These are phyloP conservation scores for Nothocercus julius DNA, from an alignment of 2,113 vertebrate species.

Conservation along the genomic window DNA sequence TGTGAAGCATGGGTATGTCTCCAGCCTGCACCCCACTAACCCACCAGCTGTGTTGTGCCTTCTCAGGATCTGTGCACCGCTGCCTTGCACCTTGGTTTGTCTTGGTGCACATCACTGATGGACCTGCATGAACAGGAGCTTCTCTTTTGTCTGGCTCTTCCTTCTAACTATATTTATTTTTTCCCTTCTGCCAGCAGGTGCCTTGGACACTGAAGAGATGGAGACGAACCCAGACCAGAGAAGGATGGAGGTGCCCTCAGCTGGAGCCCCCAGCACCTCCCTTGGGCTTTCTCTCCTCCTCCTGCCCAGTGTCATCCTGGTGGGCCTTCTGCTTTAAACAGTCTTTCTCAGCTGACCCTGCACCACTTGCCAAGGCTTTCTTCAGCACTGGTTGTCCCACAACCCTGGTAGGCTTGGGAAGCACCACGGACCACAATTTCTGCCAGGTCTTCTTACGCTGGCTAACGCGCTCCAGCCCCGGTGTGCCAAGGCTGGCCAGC, in stretches of 20 bases:
- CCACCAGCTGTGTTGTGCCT: not conserved
- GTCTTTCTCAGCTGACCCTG: not conserved
- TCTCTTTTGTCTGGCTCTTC: not conserved
- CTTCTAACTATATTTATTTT: not conserved
- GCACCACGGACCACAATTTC: not conserved
- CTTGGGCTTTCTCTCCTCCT: not conserved
- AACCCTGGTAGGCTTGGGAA: not conserved
- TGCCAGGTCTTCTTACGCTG: not conserved
- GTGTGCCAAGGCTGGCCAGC: not conserved
- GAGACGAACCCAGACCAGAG: not conserved
- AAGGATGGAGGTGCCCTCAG: not conserved
- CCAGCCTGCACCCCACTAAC: conserved; percentile 36
- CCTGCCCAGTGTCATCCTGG: not conserved
- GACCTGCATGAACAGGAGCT: not conserved
- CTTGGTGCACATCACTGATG: not conserved
- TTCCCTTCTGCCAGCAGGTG: conserved; percentile 4
- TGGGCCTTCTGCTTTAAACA: conserved; percentile 49
- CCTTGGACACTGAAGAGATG: not conserved
- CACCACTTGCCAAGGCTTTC: not conserved
- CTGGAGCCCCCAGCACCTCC: not conserved
- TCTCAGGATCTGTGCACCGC: not conserved
- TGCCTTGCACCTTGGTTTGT: not conserved
- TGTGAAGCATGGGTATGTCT: not conserved
- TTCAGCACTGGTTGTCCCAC: not conserved
- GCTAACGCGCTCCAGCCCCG: not conserved